phyloP scores from a whole-genome alignment of 2,888 invertebrate genomes.

The Bombylius discolor region DNA sequence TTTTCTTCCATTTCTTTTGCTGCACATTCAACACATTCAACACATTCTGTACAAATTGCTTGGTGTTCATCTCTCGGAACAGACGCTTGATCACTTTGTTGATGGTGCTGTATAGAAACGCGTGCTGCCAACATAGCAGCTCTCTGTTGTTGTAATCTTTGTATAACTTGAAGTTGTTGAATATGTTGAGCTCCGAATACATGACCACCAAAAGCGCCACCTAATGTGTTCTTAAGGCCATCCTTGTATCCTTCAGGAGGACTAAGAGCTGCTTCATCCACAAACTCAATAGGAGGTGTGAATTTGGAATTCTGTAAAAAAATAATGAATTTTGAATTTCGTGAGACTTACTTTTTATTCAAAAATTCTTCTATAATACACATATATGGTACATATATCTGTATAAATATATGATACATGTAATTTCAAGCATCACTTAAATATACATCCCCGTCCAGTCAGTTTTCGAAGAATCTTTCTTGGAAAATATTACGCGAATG shows the following conservation, averaged over 20 bases:
- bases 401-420: not conserved
- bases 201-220: slow-evolving; percentile 46
- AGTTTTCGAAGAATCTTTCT: too few relatives aligned
- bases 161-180: slow-evolving; percentile 48
- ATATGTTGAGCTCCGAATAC: slow-evolving; percentile 53
- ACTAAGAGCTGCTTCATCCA: slow-evolving; percentile 72
- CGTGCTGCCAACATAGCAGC: slow-evolving; percentile 28
- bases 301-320: slow-evolving; percentile 43
- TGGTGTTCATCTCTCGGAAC: not conserved
- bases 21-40: slow-evolving; percentile 37
- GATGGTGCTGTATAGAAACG: slow-evolving; percentile 15
- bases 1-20: slow-evolving; percentile 22
- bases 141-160: slow-evolving; percentile 48
- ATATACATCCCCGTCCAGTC: too few relatives aligned
- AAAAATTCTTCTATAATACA: too few relatives aligned
- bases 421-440: not conserved
- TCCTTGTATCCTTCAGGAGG: slow-evolving; percentile 89
- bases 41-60: slow-evolving; percentile 35
- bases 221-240: slow-evolving; percentile 49
- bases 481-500: not conserved
- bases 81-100: slow-evolving; percentile 2
- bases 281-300: slow-evolving; percentile 56
- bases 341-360: too few relatives aligned
- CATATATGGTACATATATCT: too few relatives aligned
- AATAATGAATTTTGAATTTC: not conserved